Conservation (phyloP, 2,113 vertebrate genomes). For the Anoura caudifer region DNA sequence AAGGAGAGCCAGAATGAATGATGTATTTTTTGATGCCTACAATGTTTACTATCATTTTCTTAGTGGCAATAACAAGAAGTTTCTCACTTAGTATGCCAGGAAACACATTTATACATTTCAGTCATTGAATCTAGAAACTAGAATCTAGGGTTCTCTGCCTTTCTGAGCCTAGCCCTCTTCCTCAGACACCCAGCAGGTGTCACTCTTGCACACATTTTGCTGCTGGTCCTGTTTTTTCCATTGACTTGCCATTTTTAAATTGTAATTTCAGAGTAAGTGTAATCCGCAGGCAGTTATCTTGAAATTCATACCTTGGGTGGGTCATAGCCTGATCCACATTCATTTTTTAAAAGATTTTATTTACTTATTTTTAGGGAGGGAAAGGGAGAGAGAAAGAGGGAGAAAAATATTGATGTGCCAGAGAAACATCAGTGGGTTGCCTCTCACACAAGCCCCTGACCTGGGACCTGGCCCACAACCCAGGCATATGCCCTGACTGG, state of each 20-base stretch:
- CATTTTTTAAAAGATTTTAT: background rate
- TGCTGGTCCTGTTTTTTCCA: background rate
- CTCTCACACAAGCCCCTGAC: too few species aligned
- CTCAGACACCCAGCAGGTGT: conserved; percentile 76
- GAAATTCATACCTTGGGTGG: background rate
- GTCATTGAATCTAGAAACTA: conserved; percentile 7
- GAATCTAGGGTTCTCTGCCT: background rate
- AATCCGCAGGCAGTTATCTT: background rate
- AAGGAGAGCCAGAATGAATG: background rate
- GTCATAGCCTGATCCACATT: background rate
- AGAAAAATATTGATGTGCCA: too few species aligned
- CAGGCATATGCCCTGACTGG: too few species aligned
- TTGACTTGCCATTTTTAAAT: background rate
- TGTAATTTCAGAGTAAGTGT: background rate
- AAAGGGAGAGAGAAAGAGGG: too few species aligned
- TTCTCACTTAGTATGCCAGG: conserved; percentile 13
- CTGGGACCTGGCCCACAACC: too few species aligned
- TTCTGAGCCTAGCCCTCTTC: background rate
- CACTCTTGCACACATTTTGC: conserved; percentile 58
- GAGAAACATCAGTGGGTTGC: too few species aligned
- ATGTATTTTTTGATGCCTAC: background rate
- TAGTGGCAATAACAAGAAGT: conserved; percentile 2
- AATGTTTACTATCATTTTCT: background rate
- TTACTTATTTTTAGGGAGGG: too few species aligned
- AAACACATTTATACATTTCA: conserved; percentile 16